Evolutionary conservation across 1,140 invertebrate genomes (phyloP).

Genomic region (Caerostris darwini): DNA sequence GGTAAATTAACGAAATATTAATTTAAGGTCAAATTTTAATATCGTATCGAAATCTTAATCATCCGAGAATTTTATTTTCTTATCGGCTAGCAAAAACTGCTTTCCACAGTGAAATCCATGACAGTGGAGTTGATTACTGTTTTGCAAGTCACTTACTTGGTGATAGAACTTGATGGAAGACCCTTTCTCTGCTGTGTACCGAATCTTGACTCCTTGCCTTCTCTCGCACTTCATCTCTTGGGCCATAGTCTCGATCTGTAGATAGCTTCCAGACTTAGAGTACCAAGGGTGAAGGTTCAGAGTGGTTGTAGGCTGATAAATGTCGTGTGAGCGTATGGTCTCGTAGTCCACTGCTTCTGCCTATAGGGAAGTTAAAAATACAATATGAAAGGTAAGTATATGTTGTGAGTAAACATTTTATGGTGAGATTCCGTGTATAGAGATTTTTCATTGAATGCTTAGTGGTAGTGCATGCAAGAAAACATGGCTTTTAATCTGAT

Average conservation of each 20-base stretch:
- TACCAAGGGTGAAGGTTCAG: constrained; percentile 46
- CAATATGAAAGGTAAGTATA: neutral
- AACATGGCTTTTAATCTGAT: no score
- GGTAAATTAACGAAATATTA: no score
- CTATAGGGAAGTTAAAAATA: neutral
- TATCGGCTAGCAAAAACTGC: no score
- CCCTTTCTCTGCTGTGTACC: constrained; percentile 57
- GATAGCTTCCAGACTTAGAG: constrained; percentile 57
- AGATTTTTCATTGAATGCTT: no score
- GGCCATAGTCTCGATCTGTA: constrained; percentile 59
- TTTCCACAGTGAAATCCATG: no score
- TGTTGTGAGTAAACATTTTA: no score
- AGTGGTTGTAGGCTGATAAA: neutral
- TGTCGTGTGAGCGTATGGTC: neutral
- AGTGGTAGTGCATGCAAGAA: no score
- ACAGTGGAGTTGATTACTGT: neutral
- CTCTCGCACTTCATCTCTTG: constrained; percentile 47
- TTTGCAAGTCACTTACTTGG: constrained; percentile 70
- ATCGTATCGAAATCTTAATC: no score
- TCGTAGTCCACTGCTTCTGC: constrained; percentile 34
- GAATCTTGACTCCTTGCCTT: constrained; percentile 24
- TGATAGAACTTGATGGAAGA: constrained; percentile 62
- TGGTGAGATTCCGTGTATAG: no score
- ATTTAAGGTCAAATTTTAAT: no score
- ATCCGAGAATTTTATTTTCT: no score